A percentile compares a stretch with the other conserved stretches of the same genome.
Conservation (phyloP, 2,797 vertebrate genomes). For the Scolopax rusticola region DNA sequence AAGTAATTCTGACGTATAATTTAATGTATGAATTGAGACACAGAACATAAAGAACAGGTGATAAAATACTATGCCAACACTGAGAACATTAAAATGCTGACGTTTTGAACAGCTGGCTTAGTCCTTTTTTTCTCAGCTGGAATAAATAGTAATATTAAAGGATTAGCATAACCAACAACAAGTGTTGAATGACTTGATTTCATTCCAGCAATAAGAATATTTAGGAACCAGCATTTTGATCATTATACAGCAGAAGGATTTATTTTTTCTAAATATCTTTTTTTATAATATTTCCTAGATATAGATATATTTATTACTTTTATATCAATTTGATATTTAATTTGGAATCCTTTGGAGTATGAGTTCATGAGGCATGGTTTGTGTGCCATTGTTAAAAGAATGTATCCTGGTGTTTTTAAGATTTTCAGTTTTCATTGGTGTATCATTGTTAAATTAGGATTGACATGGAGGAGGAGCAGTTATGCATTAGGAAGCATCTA, state of each 20-base stretch:
- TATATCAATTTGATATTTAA: background rate
- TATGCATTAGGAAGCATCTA: background rate
- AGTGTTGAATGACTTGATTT: slow-evolving; percentile 56
- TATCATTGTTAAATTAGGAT: background rate
- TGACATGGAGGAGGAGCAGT: background rate
- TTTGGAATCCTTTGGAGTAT: background rate
- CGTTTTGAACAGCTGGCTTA: slow-evolving; percentile 55
- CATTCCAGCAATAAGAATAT: background rate
- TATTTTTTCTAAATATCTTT: background rate
- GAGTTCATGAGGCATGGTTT: background rate
- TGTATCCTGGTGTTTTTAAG: background rate
- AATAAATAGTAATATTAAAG: slow-evolving; percentile 67
- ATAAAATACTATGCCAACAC: slow-evolving; percentile 60
- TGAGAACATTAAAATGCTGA: slow-evolving; percentile 53
- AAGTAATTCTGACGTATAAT: slow-evolving; percentile 47
- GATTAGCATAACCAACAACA: slow-evolving; percentile 67
- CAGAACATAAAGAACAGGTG: slow-evolving; percentile 67
- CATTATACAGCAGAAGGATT: background rate
- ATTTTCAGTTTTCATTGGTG: background rate
- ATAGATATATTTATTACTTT: background rate
- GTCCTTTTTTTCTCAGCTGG: slow-evolving; percentile 42
- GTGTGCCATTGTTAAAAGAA: background rate
- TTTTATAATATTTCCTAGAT: background rate
- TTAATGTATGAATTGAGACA: slow-evolving; percentile 42
- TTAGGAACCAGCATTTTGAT: background rate